Evolutionary conservation across 1,140 invertebrate species (phyloP).

Genomic region (Prorops nasuta): DNA sequence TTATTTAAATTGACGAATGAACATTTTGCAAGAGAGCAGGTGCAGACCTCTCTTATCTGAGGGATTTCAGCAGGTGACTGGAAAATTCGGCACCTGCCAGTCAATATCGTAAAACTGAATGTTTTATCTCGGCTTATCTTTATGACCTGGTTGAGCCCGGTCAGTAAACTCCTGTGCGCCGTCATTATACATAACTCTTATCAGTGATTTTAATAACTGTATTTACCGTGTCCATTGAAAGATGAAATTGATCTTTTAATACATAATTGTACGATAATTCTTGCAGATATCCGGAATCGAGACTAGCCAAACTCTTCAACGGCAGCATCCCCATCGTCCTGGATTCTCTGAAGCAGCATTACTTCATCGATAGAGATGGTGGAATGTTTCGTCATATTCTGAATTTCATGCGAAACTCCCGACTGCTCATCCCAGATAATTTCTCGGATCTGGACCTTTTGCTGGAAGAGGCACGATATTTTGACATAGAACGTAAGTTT

Average conservation of each 20-base stretch:
- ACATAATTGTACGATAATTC: too few species aligned
- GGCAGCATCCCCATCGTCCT: conserved; percentile 95
- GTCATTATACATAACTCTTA: too few species aligned
- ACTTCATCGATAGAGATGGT: conserved; percentile 95
- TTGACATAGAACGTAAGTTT: conserved; percentile 84
- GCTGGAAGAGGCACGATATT: conserved; percentile 90
- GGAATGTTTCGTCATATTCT: conserved; percentile 94
- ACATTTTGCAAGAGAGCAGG: too few species aligned
- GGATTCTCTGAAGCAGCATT: conserved; percentile 95
- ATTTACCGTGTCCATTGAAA: too few species aligned
- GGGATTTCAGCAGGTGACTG: conserved; percentile 42
- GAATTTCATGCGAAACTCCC: conserved; percentile 91
- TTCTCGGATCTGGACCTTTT: conserved; percentile 87
- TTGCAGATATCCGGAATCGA: conserved; percentile 87
- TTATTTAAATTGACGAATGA: too few species aligned
- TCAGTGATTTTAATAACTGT: too few species aligned
- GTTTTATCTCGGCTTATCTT: too few species aligned
- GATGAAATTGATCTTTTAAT: too few species aligned
- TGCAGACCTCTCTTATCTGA: too few species aligned
- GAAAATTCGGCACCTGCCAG: conserved; percentile 41
- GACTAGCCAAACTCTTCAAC: conserved; percentile 90
- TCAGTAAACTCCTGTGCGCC: too few species aligned
- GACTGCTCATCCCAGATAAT: conserved; percentile 81
- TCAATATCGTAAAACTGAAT: too few species aligned
- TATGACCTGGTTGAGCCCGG: too few species aligned